Evolutionary conservation across 2,888 invertebrate species (phyloP), one percentile per base, ranked within the genome.

Genomic region (Marronus borbonicus): DNA sequence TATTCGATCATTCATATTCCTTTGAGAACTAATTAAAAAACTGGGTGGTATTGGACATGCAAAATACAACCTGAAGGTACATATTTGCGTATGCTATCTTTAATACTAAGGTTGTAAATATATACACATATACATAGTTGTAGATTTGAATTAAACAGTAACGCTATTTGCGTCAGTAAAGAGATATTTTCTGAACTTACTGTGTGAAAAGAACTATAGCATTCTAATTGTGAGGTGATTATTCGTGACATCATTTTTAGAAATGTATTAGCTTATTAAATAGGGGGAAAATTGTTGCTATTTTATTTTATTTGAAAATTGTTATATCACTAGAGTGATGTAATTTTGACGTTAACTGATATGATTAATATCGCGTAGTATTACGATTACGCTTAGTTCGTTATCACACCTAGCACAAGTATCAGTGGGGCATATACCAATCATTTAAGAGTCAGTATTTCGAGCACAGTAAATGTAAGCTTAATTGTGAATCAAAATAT

Each of bases 351-450:
- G 24, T 36, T 5, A 36, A 36, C 31, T 36, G 31, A 36, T 36
- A 36, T 36, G 31, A 36, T 36, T 36, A 36, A 36, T 36, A 36
- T 36, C 31, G 31, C 31, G 31, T 36, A 5, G 0, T 36, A 7
- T 0, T 5, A 36, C 31, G 31, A 36, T 5, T 36, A 3, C 2
- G 28, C 10, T 68, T 50, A 68, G 68, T 68, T 24, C 8, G 20
- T 68, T 68, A 68, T 28, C 50, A 24, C 31, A 68, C 50, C 14
- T 28, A 28, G 68, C 31, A 3, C 50, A 39, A n/a, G 14, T 20
- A 24, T 24, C 24, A 50, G 49, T 50, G 12, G 50, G 50, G 28
- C 28, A 2, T 28, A 31, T 31, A 28, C 12, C 14, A 24, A 28
- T 50, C 12, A 28, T 24, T 24, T 28, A n/a, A 12, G 12, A 50